Percentiles rank a stretch among this genome's conserved stretches.
phyloP scores from a whole-genome alignment of 1,140 invertebrate genomes.

The Wiebesia pumilae region DNA sequence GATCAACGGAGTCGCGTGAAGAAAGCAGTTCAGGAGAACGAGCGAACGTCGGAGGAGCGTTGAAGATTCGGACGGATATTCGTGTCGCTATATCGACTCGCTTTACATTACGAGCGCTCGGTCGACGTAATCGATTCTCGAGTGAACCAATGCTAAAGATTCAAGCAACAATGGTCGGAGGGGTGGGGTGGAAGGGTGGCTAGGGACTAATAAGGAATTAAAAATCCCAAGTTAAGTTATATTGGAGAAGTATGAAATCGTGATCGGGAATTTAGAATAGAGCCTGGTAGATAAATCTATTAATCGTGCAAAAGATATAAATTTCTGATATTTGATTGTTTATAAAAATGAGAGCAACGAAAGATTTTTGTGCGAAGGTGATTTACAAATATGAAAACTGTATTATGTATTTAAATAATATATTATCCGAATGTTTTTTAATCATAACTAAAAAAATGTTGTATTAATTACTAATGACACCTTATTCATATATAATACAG shows the following conservation, averaged over 20 bases:
- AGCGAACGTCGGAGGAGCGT: background rate
- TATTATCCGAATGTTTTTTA: background rate
- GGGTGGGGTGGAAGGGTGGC: background rate
- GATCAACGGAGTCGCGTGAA: background rate
- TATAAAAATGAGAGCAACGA: background rate
- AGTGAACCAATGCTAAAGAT: background rate
- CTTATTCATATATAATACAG: background rate
- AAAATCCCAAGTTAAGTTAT: background rate
- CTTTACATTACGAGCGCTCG: constrained; percentile 21
- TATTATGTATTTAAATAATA: background rate
- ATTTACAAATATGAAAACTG: too few relatives aligned
- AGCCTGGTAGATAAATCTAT: background rate
- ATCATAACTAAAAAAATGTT: background rate
- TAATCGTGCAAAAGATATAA: background rate
- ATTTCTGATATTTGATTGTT: background rate
- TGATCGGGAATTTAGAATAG: background rate
- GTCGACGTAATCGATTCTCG: constrained; percentile 42
- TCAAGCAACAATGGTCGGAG: background rate
- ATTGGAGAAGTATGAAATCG: background rate
- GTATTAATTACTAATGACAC: background rate
- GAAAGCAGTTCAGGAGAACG: too few relatives aligned
- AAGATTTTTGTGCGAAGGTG: too few relatives aligned
- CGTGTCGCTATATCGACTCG: background rate
- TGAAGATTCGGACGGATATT: background rate
- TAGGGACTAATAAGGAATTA: background rate